phyloP scores from a whole-genome alignment of 2,888 invertebrate species.

The Brachypalpus laphriformis region DNA sequence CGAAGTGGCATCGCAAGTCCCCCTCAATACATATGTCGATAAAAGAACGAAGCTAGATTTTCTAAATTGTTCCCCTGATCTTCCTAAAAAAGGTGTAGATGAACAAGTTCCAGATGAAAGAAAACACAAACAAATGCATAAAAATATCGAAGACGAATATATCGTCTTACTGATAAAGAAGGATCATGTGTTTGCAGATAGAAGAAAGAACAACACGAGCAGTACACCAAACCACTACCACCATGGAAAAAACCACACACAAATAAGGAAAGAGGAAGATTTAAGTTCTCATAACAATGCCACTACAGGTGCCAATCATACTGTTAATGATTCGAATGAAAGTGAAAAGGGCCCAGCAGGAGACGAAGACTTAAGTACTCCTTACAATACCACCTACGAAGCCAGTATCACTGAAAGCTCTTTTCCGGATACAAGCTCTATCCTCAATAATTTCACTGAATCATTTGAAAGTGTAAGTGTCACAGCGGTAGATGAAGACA shows the following conservation, averaged over 20 bases:
- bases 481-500: background rate
- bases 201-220: background rate
- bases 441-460: no score
- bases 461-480: background rate
- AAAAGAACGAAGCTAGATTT: background rate
- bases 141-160: conserved; percentile 13
- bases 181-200: background rate
- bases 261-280: background rate
- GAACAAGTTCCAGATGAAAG: background rate
- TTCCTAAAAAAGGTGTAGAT: background rate
- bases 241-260: no score
- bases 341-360: background rate
- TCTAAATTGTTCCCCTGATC: conserved; percentile 1
- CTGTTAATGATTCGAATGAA: background rate
- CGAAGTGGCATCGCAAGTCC: background rate
- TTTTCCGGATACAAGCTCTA: no score
- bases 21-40: background rate
- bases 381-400: background rate
- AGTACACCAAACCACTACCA: background rate
- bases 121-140: background rate
- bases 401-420: background rate
- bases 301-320: no score
- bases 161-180: conserved; percentile 40
- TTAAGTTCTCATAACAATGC: background rate
- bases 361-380: background rate